These are phyloP conservation scores for Tychaedon coryphoeus DNA, from an alignment of 2,113 vertebrate species.

Conservation along the genomic window DNA sequence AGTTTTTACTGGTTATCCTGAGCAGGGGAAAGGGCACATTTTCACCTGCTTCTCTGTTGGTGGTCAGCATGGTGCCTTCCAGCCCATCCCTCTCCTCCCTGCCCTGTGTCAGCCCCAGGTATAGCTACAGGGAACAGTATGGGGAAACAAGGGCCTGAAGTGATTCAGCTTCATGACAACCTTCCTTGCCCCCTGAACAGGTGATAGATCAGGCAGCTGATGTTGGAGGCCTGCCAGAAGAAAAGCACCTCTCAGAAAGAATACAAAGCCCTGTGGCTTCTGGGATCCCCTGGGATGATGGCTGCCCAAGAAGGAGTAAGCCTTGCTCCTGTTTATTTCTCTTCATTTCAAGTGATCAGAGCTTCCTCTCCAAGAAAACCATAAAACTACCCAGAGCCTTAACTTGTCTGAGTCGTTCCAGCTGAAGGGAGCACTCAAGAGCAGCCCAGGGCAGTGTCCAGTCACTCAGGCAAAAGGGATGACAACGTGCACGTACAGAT, in stretches of 20 bases:
- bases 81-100: neutral
- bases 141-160: neutral
- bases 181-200: neutral
- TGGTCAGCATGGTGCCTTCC: rapidly evolving
- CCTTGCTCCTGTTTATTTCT: neutral
- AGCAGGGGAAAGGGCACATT: neutral
- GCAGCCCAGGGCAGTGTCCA: neutral
- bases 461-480: neutral
- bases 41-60: neutral
- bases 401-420: neutral
- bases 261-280: neutral
- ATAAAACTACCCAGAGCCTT: neutral
- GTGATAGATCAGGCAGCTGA: neutral
- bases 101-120: too few species aligned
- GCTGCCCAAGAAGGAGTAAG: neutral
- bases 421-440: neutral
- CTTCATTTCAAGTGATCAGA: neutral
- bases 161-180: neutral
- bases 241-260: neutral
- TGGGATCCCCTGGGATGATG: neutral
- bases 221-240: neutral
- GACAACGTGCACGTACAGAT: rapidly evolving
- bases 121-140: neutral
- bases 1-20: neutral
- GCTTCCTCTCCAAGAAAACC: neutral